These are phyloP conservation scores for Achlya flavicornis DNA, from an alignment of 2,888 invertebrate genomes.

Conservation along the genomic window DNA sequence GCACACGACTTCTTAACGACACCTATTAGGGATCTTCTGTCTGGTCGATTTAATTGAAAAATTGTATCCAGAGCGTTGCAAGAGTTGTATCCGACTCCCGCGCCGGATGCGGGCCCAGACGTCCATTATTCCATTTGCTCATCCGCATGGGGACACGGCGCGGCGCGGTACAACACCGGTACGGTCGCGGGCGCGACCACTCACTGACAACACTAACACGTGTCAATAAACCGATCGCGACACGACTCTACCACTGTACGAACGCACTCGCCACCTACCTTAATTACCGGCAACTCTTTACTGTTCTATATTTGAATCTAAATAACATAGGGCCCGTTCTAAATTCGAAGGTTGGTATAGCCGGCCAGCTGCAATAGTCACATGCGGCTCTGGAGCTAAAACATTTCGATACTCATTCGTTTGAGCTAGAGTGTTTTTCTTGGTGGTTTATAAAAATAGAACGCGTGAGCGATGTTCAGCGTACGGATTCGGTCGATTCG, in stretches of 20 bases:
- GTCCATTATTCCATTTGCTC: constrained; percentile 83
- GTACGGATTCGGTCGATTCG: constrained; percentile 71
- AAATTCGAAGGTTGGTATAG: constrained; percentile 53
- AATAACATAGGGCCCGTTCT: constrained; percentile 62
- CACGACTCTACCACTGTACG: neutral
- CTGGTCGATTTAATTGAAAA: constrained; percentile 83
- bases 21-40: constrained; percentile 83
- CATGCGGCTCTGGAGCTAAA: constrained; percentile 42
- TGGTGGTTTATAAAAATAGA: constrained; percentile 70
- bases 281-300: constrained; percentile 46
- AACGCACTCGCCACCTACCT: constrained; percentile 24
- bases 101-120: constrained; percentile 84
- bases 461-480: constrained; percentile 65
- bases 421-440: constrained; percentile 65
- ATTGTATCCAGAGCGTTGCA: constrained; percentile 82
- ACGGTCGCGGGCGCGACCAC: constrained; percentile 29
- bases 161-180: constrained; percentile 24
- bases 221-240: constrained; percentile 72
- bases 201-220: constrained; percentile 54
- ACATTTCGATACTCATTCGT: constrained; percentile 54
- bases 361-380: constrained; percentile 32
- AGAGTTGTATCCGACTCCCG: constrained; percentile 80
- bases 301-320: constrained; percentile 65
- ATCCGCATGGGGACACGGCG: constrained; percentile 78
- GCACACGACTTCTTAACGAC: constrained; percentile 83